Base-by-base conservation (phyloP, 2,113 vertebrate genomes). In the Dermatemys mawii region DNA sequence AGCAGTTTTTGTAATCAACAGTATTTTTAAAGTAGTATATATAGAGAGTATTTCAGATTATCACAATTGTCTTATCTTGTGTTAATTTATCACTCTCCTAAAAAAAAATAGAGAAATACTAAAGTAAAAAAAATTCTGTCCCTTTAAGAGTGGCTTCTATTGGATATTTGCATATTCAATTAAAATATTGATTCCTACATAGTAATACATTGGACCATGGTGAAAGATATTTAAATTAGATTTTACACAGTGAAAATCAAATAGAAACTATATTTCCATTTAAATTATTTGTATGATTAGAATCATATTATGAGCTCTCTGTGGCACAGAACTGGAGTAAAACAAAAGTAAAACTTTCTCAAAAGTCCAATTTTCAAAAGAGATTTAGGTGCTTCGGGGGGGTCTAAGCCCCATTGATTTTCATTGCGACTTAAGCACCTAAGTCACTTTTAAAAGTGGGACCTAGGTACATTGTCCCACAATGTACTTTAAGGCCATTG, bases 21-120 rank as follows among this genome's bases (percentile, higher is more conserved):
- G 4, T 70, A 11, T 95, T 22, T 79, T 60, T 54, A 85, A 87
- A 16, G 7, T 17, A 53, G 13, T 27, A 90, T 11, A 19, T 32
- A 55, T 55, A 90, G 35, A 44, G 70, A 80, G 82, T 12, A 60
- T 92, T 93, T 96, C 90, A 57, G 38, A 70, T 75, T 92, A 44
- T 76, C 26, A 44, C 41, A 44, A 7, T 76, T 10, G n/a, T 46
- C 85, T 86, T 87, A 54, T 46, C 27, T 82, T 35, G 7, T 46
- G 19, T 35, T 88, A n/a, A 55, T 63, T 21, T 88, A 67, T 46
- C 2, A 11, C 41, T n/a, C 51, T 81, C 63, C 11, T 78, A 46
- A 51, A 32, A 87, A 50, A 38, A 49, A 41, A 48, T 84, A 35
- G 70, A 49, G 57, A 11, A 54, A 87, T 78, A 60, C 32, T 70